Evolutionary conservation across 2,797 vertebrate genomes (phyloP), one percentile per base, ranked within the genome.

Genomic region (Pterois miles): DNA sequence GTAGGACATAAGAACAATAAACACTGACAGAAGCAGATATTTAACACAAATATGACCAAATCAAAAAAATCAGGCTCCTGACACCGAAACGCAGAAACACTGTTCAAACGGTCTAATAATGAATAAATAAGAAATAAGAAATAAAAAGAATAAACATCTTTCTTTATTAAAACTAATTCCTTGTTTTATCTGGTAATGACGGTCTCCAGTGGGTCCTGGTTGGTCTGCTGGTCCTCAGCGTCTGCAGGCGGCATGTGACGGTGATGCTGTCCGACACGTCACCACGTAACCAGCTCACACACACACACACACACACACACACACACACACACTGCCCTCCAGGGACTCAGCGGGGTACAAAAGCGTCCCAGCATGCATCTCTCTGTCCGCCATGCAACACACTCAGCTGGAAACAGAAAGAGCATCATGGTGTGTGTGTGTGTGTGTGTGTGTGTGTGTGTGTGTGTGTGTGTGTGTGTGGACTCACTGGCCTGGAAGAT

Each of bases 281-380:
- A 34, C 34, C 34, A 34, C 29, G 2, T 5, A 29, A 29, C 29
- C 29, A 29, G 29, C 29, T 29, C 34, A 62, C 65, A 56, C 69
- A 74, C 63, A 57, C 40, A 56, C 53, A 36, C 25, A 48, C 40
- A 48, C 48, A 54, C 59, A 65, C 27, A 63, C 59, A 53, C 46
- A 43, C 71, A 23, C 6, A 40, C 6, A 62, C 25, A 43, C 66
- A n/a, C 36, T 8, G 36, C 62, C 66, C 68, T 68, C 31, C 7
- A 4, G 57, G 81, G 75, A 70, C 57, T 4, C 33, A 65, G 57
- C 43, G 5, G 74, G 74, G 65, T 71, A 83, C 66, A 78, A 75
- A 86, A 40, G 34, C 18, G 31, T 84, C 89, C 88, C 81, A 81
- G 81, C 82, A 88, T 91, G 84, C 88, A 91, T 72, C 75, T 74